phyloP scores from a whole-genome alignment of 2,113 vertebrate species.

The Pteronura brasiliensis region DNA sequence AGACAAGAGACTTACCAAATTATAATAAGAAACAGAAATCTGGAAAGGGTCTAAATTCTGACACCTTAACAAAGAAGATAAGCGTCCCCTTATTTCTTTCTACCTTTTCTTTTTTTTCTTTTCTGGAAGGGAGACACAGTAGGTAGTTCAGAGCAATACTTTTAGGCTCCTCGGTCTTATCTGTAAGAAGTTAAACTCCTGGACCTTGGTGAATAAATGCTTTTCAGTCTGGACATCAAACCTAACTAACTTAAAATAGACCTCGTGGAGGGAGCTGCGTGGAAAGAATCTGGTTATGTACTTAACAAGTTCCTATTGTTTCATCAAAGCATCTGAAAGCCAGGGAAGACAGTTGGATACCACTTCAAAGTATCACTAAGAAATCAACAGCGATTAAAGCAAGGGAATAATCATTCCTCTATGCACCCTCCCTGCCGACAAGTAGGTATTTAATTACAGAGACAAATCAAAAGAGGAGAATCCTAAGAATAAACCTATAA shows the following conservation, averaged over 20 bases:
- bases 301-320: conserved; percentile 36
- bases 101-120: background rate
- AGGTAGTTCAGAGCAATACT: background rate
- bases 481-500: conserved; percentile 42
- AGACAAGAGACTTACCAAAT: background rate
- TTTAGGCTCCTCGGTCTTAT: background rate
- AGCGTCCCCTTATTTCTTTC: background rate
- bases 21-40: background rate
- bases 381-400: conserved; percentile 1
- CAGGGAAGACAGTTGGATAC: background rate
- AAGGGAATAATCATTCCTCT: background rate
- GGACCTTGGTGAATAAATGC: background rate
- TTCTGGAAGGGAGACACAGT: background rate
- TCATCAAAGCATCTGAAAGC: background rate
- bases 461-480: conserved; percentile 31
- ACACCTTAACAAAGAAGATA: background rate
- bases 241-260: conserved; percentile 30
- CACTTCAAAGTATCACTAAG: conserved; percentile 40
- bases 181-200: background rate
- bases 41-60: background rate
- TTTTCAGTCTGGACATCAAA: background rate
- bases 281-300: background rate
- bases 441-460: conserved; percentile 44
- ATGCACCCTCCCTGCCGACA: background rate
- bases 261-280: background rate